A percentile compares a stretch with the other conserved stretches of the same genome.
These are phyloP conservation scores for Taurulus bubalis DNA, from an alignment of 2,113 vertebrate genomes.

Conservation along the genomic window DNA sequence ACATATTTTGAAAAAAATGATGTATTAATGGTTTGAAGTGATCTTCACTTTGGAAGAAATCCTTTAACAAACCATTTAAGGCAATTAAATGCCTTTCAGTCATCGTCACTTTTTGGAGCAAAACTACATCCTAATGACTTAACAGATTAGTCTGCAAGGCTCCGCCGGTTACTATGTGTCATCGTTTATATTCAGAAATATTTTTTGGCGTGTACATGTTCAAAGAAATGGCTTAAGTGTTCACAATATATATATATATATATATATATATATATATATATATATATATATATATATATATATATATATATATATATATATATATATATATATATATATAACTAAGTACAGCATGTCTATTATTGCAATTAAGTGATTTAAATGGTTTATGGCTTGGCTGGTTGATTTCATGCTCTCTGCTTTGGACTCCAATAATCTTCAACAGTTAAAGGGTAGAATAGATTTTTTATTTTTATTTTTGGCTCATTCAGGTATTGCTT, in stretches of 20 bases:
- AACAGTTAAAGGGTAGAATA: neutral
- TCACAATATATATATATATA: no score
- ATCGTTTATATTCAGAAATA: neutral
- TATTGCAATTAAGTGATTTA: neutral
- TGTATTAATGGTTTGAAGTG: slow-evolving; percentile 3
- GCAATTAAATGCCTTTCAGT: neutral
- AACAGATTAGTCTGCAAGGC: neutral
- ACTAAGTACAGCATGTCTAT: neutral
- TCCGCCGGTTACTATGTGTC: neutral
- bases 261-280: no score
- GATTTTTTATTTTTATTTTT: neutral
- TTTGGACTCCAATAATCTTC: neutral
- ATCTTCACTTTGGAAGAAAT: slow-evolving; percentile 23
- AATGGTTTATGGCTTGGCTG: neutral
- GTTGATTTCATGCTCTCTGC: neutral
- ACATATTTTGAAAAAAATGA: neutral
- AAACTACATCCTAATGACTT: neutral
- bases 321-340: no score
- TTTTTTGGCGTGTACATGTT: neutral
- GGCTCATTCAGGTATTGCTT: slow-evolving; percentile 13
- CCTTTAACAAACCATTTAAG: neutral
- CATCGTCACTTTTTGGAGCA: neutral
- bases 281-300: no score
- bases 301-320: no score
- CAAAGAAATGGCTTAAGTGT: neutral